phyloP scores from a whole-genome alignment of 2,888 invertebrate species.

The Liodrosophila aerea region DNA sequence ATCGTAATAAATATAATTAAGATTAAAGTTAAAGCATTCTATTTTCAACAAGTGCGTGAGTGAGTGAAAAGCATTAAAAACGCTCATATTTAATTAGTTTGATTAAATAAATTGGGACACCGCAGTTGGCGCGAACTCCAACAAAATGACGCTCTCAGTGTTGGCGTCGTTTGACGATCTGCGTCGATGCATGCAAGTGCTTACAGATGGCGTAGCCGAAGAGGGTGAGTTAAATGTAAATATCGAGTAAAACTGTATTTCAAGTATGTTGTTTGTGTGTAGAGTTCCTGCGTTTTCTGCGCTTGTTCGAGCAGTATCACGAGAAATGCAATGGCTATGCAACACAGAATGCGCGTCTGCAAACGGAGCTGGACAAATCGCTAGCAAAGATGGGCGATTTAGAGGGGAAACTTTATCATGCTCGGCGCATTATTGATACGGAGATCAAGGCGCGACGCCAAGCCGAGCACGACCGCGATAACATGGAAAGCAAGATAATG shows the following conservation, averaged over 20 bases:
- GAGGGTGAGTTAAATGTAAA: slow-evolving; percentile 84
- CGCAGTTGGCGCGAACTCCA: slow-evolving; percentile 41
- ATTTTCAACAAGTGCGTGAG: neutral
- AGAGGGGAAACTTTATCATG: slow-evolving; percentile 91
- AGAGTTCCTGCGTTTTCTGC: slow-evolving; percentile 90
- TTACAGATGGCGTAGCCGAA: slow-evolving; percentile 87
- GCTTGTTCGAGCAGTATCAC: slow-evolving; percentile 88
- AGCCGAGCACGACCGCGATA: slow-evolving; percentile 88
- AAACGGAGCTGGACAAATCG: slow-evolving; percentile 87
- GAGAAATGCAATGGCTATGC: slow-evolving; percentile 88
- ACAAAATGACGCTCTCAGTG: slow-evolving; percentile 84
- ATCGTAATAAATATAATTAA: slow-evolving; percentile 28
- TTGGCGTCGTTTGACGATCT: slow-evolving; percentile 89
- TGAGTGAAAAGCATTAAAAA: neutral
- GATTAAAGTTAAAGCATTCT: neutral
- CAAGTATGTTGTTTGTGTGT: neutral
- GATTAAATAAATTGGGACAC: neutral
- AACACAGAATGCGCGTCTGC: slow-evolving; percentile 88
- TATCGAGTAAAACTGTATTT: too few species aligned
- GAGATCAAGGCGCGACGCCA: slow-evolving; percentile 88
- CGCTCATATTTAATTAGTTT: neutral
- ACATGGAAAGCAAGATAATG: slow-evolving; percentile 88
- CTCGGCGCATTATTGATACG: slow-evolving; percentile 90
- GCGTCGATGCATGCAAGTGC: slow-evolving; percentile 86
- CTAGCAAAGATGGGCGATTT: slow-evolving; percentile 88